Evolutionary conservation across 2,888 invertebrate species (phyloP).

Genomic region (Margaritifera margaritifera): DNA sequence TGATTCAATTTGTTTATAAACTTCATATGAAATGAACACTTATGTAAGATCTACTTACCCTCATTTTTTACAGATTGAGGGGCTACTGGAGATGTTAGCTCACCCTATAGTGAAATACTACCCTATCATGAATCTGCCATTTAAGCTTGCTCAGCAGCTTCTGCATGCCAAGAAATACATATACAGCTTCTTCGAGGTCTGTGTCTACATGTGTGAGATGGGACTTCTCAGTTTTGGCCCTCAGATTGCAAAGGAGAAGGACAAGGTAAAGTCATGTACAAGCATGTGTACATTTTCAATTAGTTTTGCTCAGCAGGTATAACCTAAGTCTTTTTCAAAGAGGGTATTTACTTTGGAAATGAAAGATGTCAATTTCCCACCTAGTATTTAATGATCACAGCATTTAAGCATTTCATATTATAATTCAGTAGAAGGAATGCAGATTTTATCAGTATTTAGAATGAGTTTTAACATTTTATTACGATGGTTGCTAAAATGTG

Average conservation of each 20-base stretch:
- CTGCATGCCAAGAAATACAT: constrained; percentile 78
- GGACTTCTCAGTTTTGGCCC: constrained; percentile 82
- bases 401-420: too few species aligned
- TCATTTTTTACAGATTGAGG: constrained; percentile 73
- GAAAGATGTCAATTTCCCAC: too few species aligned
- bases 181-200: constrained; percentile 76
- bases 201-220: constrained; percentile 79
- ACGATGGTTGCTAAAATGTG: too few species aligned
- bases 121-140: constrained; percentile 78
- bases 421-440: too few species aligned
- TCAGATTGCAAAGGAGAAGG: constrained; percentile 80
- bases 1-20: too few species aligned
- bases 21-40: too few species aligned
- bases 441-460: too few species aligned
- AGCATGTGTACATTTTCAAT: constrained; percentile 4
- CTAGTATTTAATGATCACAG: too few species aligned
- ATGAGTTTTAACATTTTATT: too few species aligned
- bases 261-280: constrained; percentile 75
- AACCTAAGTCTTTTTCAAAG: not conserved
- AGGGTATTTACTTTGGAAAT: not conserved
- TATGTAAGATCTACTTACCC: too few species aligned
- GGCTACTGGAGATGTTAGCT: constrained; percentile 77
- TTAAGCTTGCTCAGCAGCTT: constrained; percentile 75
- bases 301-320: not conserved
- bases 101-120: constrained; percentile 82